A percentile compares a stretch with the other conserved stretches of the same genome.
phyloP scores from a whole-genome alignment of 1,140 invertebrate species.

The Coelopa frigida region DNA sequence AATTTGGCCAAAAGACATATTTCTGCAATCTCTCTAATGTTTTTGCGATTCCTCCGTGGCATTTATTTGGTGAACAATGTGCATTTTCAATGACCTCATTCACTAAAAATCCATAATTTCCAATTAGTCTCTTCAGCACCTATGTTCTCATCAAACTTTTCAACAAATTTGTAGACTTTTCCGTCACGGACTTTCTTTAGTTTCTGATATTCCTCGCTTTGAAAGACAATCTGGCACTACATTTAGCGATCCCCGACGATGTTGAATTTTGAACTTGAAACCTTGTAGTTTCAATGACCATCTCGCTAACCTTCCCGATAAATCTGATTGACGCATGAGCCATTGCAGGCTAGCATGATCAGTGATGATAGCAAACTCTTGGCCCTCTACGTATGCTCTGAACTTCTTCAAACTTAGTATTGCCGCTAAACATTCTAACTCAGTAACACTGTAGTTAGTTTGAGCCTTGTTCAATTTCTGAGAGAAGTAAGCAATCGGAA shows the following conservation, averaged over 20 bases:
- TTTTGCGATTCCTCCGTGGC: conserved; percentile 6
- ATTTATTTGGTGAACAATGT: conserved; percentile 1
- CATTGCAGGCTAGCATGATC: conserved; percentile 4
- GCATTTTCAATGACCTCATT: neutral
- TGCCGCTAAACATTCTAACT: conserved; percentile 10
- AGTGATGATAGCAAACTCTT: conserved; percentile 4
- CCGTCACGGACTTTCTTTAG: neutral
- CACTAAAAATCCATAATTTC: conserved; percentile 3
- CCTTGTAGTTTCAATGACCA: conserved; percentile 1
- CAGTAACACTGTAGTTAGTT: conserved; percentile 7
- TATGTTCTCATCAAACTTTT: neutral
- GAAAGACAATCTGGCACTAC: conserved; percentile 1
- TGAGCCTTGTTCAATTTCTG: conserved; percentile 8
- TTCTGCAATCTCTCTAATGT: neutral
- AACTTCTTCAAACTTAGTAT: conserved; percentile 6
- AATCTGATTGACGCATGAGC: conserved; percentile 2
- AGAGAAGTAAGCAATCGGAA: conserved; percentile 16
- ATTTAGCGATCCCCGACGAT: neutral
- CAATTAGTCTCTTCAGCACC: neutral
- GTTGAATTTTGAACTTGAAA: conserved; percentile 2
- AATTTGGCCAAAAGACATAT: neutral
- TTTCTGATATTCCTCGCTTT: neutral
- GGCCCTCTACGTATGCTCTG: conserved; percentile 3
- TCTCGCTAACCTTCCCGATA: neutral
- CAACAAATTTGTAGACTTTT: neutral